Percentiles rank a stretch among this genome's conserved stretches.
Conservation (phyloP, 37 sponge, comb jelly and placozoan species). For the Dysidea cf. avara region DNA sequence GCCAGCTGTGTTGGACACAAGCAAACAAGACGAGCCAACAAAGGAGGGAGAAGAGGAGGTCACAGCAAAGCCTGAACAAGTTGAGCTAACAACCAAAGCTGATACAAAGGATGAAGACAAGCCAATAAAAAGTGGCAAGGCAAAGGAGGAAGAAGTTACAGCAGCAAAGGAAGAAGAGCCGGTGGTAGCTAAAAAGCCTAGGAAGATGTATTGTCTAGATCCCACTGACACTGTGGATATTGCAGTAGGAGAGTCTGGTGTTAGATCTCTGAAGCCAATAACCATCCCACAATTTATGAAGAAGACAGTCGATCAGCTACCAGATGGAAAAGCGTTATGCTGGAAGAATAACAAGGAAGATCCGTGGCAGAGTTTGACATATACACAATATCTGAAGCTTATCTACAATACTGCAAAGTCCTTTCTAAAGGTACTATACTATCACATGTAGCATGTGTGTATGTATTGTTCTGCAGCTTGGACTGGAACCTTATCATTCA, state of each 20-base stretch:
- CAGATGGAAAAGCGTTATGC: slow-evolving; percentile 37
- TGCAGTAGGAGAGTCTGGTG: slow-evolving; percentile 12
- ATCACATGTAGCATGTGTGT: too few species aligned
- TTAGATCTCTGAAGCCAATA: slow-evolving; percentile 27
- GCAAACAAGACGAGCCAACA: too few species aligned
- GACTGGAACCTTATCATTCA: slow-evolving; percentile 16
- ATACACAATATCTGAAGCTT: slow-evolving; percentile 44
- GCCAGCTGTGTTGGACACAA: too few species aligned
- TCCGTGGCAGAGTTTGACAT: slow-evolving; percentile 47
- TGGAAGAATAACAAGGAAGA: slow-evolving; percentile 42
- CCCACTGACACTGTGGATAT: slow-evolving; percentile 45
- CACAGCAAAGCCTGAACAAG: too few species aligned
- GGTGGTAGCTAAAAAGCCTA: too few species aligned
- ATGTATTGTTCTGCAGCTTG: too few species aligned
- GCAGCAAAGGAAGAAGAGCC: too few species aligned
- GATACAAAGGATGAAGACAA: too few species aligned
- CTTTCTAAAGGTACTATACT: slow-evolving; percentile 50
- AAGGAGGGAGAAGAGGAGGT: too few species aligned
- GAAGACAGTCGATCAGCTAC: slow-evolving; percentile 14
- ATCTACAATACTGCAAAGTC: slow-evolving; percentile 60
- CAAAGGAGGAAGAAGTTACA: too few species aligned
- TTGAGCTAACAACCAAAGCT: too few species aligned
- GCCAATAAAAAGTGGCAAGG: too few species aligned
- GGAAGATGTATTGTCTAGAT: slow-evolving; percentile 17
- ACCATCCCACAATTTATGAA: slow-evolving; percentile 40